A percentile compares a stretch with the other conserved stretches of the same genome.
These are phyloP conservation scores for Tromatobia lineatoria DNA, from an alignment of 2,888 invertebrate species.

Conservation along the genomic window DNA sequence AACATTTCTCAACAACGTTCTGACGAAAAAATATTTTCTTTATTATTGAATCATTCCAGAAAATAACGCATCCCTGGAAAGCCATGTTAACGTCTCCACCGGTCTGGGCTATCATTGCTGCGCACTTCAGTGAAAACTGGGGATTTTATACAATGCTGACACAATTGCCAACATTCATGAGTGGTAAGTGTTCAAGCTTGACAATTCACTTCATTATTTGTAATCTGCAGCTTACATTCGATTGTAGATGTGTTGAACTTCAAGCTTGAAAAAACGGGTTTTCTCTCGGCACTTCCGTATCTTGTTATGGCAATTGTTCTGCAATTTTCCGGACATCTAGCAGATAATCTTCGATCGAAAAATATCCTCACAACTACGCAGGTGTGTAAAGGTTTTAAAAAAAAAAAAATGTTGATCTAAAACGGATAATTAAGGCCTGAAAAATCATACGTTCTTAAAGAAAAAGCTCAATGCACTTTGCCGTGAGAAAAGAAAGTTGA, in stretches of 20 bases:
- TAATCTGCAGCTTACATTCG: constrained; percentile 7
- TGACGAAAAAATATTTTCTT: background rate
- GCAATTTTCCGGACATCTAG: constrained; percentile 93
- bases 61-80: constrained; percentile 91
- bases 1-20: background rate
- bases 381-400: constrained; percentile 83
- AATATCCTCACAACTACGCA: constrained; percentile 91
- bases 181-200: constrained; percentile 86
- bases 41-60: constrained; percentile 76
- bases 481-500: too few species aligned
- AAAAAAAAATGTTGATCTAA: background rate
- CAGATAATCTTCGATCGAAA: constrained; percentile 91
- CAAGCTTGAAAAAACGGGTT: constrained; percentile 92
- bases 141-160: constrained; percentile 95
- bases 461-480: too few species aligned
- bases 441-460: background rate
- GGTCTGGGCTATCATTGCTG: constrained; percentile 93
- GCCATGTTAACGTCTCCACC: constrained; percentile 91
- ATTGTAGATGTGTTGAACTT: constrained; percentile 90
- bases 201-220: constrained; percentile 14
- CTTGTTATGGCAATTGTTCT: constrained; percentile 94
- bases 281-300: constrained; percentile 95
- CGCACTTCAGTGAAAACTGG: constrained; percentile 96
- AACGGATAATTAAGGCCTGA: background rate
- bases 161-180: constrained; percentile 93